These are phyloP conservation scores for Blomia tropicalis DNA, from an alignment of 2,888 invertebrate species.

Conservation along the genomic window DNA sequence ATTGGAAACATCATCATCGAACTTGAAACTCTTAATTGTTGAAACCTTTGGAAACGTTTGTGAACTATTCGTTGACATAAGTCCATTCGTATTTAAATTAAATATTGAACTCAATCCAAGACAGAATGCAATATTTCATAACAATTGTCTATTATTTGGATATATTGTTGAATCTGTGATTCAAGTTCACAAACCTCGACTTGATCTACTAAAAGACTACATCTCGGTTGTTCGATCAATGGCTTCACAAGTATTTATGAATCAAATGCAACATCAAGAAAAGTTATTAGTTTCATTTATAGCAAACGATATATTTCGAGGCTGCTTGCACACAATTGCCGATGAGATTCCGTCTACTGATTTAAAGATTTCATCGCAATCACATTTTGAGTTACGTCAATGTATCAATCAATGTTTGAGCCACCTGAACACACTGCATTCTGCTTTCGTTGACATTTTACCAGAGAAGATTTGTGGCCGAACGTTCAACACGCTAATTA, in stretches of 20 bases:
- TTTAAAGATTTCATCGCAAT: conserved; percentile 8
- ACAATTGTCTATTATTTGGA: conserved; percentile 75
- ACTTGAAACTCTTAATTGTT: conserved; percentile 49
- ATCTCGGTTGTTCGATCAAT: conserved; percentile 40
- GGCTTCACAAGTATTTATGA: conserved; percentile 52
- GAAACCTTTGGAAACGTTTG: conserved; percentile 55
- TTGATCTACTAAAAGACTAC: not conserved
- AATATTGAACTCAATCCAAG: conserved; percentile 68
- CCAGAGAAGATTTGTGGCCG: conserved; percentile 58
- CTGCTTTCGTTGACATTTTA: conserved; percentile 75
- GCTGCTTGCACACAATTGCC: not conserved
- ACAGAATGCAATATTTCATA: conserved; percentile 68
- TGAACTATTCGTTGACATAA: conserved; percentile 56
- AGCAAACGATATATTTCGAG: not conserved
- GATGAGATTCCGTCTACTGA: conserved; percentile 7
- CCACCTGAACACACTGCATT: conserved; percentile 63
- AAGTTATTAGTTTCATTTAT: conserved; percentile 54
- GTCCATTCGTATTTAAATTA: conserved; percentile 61
- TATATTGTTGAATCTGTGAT: conserved; percentile 37
- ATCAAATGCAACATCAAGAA: conserved; percentile 57
- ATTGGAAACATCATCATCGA: conserved; percentile 36
- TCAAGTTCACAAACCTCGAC: not conserved
- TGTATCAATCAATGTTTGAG: conserved; percentile 45
- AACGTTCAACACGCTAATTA: conserved; percentile 50
- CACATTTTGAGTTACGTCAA: conserved; percentile 15